Base-by-base conservation (phyloP, 1,140 invertebrate genomes). In the Drosophila bipectinata region DNA sequence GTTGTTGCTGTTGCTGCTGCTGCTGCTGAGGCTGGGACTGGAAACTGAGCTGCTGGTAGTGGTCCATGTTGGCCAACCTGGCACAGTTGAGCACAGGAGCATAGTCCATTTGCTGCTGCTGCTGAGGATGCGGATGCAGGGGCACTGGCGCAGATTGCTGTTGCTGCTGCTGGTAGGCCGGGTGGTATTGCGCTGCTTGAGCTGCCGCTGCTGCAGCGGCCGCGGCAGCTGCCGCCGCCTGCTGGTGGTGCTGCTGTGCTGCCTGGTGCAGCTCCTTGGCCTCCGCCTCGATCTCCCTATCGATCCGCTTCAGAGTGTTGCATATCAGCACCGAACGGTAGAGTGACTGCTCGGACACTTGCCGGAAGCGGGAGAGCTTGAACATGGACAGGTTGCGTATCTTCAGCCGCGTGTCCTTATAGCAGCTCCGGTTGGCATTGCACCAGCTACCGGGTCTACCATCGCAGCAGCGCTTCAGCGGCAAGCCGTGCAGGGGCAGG, bases 381-480 rank as follows among this genome's bases (percentile, higher is more conserved):
- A 96, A 96, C 95, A 98, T 97, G 54, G 97, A 98, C 45, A 98
- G 94, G 90, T 98, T 98, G 79, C 98, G 95, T 74, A 98, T 97
- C 76, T 97, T 96, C 72, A 98, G 94, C 14, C 98, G 93, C 54
- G 97, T 94, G 81, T 97, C 96, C 84, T 96, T 94, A 91, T 97
- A 97, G 87, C 96, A 97, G 37, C 94, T 94, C 21, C 94, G 92
- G 21, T 95, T 95, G 48, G 95, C 94, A 63, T 94, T 93, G 89
- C 96, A 96, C 94, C 96, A 96, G 9, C 78, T 94, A 56, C 94
- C 94, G 63, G 94, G 94, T 71, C 96, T 95, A 56, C 95, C 95
- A 79, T 96, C 95, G 92, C 95, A 96, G 92, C 95, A 96, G 78
- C 94, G 93, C 74, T 94, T 94, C 87, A 94, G 93, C 12, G 81